Conservation (phyloP, 2,888 invertebrate genomes). For the Cabera pusaria region DNA sequence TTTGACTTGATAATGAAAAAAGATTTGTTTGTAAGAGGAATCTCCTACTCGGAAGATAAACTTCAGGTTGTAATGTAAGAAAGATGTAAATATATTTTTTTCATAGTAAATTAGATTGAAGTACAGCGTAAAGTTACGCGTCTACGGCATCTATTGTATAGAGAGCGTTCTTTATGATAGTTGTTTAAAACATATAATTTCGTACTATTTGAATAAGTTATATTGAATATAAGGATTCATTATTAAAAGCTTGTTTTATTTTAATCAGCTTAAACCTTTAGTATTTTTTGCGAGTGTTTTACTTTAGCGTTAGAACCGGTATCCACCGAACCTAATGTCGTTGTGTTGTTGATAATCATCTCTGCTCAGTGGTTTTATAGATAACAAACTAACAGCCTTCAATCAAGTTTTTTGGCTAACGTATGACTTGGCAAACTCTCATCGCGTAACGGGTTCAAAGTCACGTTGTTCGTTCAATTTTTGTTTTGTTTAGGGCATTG, state of each 20-base stretch:
- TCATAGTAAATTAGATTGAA: slow-evolving; percentile 45
- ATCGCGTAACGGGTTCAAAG: too few species aligned
- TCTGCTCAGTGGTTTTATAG: too few species aligned
- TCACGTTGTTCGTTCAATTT: too few species aligned
- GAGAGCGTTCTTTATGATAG: slow-evolving; percentile 54
- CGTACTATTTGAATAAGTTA: slow-evolving; percentile 51
- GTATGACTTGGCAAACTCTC: too few species aligned
- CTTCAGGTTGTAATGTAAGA: slow-evolving; percentile 35
- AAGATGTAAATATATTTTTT: slow-evolving; percentile 44
- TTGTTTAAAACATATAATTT: slow-evolving; percentile 63
- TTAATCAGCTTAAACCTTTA: slow-evolving; percentile 1
- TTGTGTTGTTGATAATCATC: too few species aligned
- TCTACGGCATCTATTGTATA: slow-evolving; percentile 63
- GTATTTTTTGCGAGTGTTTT: too few species aligned
- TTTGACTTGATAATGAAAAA: slow-evolving; percentile 35
- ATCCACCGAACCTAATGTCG: too few species aligned
- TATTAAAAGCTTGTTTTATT: slow-evolving; percentile 39
- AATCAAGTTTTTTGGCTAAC: too few species aligned
- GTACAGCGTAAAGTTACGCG: slow-evolving; percentile 55
- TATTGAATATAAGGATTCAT: slow-evolving; percentile 63
- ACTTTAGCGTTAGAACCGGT: too few species aligned
- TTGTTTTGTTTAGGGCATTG: too few species aligned
- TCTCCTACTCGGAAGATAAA: slow-evolving; percentile 20
- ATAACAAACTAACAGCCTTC: too few species aligned
- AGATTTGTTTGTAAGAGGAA: slow-evolving; percentile 33